Base-by-base conservation (phyloP, 2,797 vertebrate genomes). In the Poeciliopsis turneri region DNA sequence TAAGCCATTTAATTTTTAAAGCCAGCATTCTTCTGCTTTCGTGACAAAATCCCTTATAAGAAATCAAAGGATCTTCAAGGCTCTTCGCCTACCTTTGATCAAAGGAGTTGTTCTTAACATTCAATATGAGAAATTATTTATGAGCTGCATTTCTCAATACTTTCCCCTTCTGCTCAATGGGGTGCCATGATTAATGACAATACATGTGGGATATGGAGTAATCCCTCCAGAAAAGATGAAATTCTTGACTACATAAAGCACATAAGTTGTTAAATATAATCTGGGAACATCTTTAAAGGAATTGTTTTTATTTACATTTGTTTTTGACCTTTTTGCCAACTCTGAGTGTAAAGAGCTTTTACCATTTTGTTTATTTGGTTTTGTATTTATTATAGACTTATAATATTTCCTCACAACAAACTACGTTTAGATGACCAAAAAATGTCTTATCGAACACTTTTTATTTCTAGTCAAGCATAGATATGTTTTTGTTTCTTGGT, bases 1-100 rank as follows among this genome's bases (percentile, higher is more conserved):
- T 28, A 39, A 28, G 61, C 61, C 11, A 6, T 39, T 76, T 49
- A 66, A 76, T 66, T 76, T 76, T 47, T 76, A 47, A 47, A 66
- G 74, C 41, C 10, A 76, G 23, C 45, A 47, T 64, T 64, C 74
- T 75, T 18, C 30, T 49, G 10, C 43, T 36, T 49, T 28, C 18
- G 15, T 70, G 66, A 57, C 15, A 43, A 70, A 43, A 20, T 1
- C 47, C 25, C 47, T 33, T 7, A n/a, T 6, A 25, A 30, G 28
- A 68, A 51, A 13, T 68, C 45, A 20, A 39, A 33, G 23, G 30
- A 13, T 49, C 23, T 68, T 49, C 61, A 51, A n/a, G 61, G 36
- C 30, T 75, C 74, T 5, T 4, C 36, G 43, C 25, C 39, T 3
- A 46, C 41, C 28, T 33, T 64, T 47, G 47, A 72, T 72, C 46